Evolutionary conservation across 2,888 invertebrate genomes (phyloP), one percentile per base, ranked within the genome.

Genomic region (Phyllotreta cruciferae): DNA sequence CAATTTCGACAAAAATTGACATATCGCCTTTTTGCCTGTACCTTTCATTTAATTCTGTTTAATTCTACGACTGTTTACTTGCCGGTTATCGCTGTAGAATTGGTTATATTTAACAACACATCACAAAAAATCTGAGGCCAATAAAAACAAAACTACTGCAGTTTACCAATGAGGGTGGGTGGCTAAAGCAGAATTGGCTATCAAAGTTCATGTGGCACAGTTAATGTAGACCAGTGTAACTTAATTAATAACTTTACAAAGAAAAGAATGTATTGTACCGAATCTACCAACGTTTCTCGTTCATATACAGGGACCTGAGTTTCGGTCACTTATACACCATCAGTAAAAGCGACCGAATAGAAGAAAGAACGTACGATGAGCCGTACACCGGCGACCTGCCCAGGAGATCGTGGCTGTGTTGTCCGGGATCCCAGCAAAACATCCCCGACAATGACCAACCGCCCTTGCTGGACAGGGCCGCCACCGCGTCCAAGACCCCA

Each of bases 361-460:
- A 80, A 63, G 81, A 81, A 70, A 73, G 82, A 62, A 81, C 80
- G 9, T 82, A 82, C 64, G 82, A 82, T 71, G 82, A 82, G 69
- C 82, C 82, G 6, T 82, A 79, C 67, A 72, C 78, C 0, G 81
- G 81, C 6, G 81, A 81, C 65, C 66, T 81, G 44, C 77, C 77
- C n/a, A 74, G 79, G 60, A 76, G 82, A 62, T 83, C 83, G 38
- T 84, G 83, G 84, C 73, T 83, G 13, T 83, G 83, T 73, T 84
- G 84, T 73, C 83, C 83, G 4, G 82, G 81, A 35, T 79, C 79
- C 8, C 79, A 80, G 63, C 74, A 73, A 44, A 74, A 75, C 60
- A 72, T 71, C 54, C 78, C 78, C 10, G 75, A 74, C 9, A 80
- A 79, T 34, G 80, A 78, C 53, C 79, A 80, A 52, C 77, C 80